phyloP scores from a whole-genome alignment of 2,113 vertebrate genomes.

The Lipophrys pholis region DNA sequence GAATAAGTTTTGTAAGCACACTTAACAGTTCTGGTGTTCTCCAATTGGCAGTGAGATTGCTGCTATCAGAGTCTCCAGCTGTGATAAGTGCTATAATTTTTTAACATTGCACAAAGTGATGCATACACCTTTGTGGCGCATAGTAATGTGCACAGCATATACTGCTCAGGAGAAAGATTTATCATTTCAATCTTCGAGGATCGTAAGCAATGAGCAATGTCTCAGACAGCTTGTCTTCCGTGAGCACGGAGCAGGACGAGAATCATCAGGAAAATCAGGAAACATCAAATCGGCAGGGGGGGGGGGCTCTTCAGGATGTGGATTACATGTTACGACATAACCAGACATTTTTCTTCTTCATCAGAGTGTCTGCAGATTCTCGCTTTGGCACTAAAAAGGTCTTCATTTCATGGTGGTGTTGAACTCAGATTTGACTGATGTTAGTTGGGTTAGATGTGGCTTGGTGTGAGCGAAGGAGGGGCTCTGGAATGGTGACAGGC shows the following conservation, averaged over 20 bases:
- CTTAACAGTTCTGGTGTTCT: background rate
- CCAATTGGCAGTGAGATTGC: conserved; percentile 59
- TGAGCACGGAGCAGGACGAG: conserved; percentile 88
- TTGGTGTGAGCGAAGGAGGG: conserved; percentile 45
- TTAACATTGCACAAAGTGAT: conserved; percentile 55
- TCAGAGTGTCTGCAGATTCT: conserved; percentile 20
- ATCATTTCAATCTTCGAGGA: conserved; percentile 75
- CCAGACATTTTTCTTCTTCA: conserved; percentile 19
- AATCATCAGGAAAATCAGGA: conserved; percentile 5
- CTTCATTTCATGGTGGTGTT: conserved; percentile 45
- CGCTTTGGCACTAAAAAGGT: conserved; percentile 32
- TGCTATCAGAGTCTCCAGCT: conserved; percentile 55
- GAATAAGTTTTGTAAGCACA: conserved; percentile 33
- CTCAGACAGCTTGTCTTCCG: conserved; percentile 86
- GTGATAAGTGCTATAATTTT: conserved; percentile 68
- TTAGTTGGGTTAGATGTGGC: conserved; percentile 49
- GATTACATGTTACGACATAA: conserved; percentile 13
- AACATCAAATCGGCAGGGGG: background rate
- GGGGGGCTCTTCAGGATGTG: background rate
- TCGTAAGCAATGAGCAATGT: conserved; percentile 91
- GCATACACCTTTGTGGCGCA: conserved; percentile 39
- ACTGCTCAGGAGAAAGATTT: conserved; percentile 18
- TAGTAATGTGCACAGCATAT: conserved; percentile 34
- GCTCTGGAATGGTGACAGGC: conserved; percentile 62
- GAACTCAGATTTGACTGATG: conserved; percentile 66